Percentiles rank a stretch among this genome's conserved stretches.
These are phyloP conservation scores for Anableps anableps DNA, from an alignment of 2,797 vertebrate genomes.

Conservation along the genomic window DNA sequence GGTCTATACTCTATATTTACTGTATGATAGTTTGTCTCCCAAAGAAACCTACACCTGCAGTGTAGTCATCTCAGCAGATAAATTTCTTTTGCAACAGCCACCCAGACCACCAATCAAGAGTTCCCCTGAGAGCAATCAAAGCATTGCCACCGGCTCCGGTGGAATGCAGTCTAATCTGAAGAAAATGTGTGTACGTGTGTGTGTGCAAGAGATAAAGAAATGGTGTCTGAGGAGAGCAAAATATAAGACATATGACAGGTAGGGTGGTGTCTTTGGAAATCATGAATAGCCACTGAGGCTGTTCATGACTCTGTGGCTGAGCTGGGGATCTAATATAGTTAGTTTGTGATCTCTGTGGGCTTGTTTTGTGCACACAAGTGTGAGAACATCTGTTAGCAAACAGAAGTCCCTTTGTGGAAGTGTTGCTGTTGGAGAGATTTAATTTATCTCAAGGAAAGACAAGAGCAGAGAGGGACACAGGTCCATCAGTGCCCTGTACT, in stretches of 20 bases:
- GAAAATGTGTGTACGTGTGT: background rate
- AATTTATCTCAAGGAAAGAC: constrained; percentile 52
- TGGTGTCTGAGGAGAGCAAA: constrained; percentile 18
- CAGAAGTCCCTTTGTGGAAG: constrained; percentile 47
- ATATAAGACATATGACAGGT: constrained; percentile 37
- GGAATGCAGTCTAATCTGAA: constrained; percentile 44
- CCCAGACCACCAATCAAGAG: constrained; percentile 41
- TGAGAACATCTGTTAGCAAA: constrained; percentile 33
- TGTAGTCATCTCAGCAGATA: constrained; percentile 38
- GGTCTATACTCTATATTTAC: constrained; percentile 54
- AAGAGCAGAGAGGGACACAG: constrained; percentile 41
- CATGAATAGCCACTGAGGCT: constrained; percentile 44
- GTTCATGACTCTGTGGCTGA: constrained; percentile 11
- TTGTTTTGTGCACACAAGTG: background rate
- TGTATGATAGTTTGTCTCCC: constrained; percentile 49
- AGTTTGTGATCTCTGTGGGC: constrained; percentile 13
- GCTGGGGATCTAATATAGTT: constrained; percentile 30
- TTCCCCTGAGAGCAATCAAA: constrained; percentile 47
- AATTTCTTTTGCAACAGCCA: constrained; percentile 52
- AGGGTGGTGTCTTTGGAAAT: constrained; percentile 44
- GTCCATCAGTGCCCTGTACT: constrained; percentile 58
- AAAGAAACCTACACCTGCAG: constrained; percentile 40
- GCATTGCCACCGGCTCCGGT: constrained; percentile 13
- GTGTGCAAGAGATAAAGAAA: constrained; percentile 24
- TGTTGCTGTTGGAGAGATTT: constrained; percentile 51